phyloP scores from a whole-genome alignment of 92 coral and sea anemone genomes.

The Paramuricea clavata region DNA sequence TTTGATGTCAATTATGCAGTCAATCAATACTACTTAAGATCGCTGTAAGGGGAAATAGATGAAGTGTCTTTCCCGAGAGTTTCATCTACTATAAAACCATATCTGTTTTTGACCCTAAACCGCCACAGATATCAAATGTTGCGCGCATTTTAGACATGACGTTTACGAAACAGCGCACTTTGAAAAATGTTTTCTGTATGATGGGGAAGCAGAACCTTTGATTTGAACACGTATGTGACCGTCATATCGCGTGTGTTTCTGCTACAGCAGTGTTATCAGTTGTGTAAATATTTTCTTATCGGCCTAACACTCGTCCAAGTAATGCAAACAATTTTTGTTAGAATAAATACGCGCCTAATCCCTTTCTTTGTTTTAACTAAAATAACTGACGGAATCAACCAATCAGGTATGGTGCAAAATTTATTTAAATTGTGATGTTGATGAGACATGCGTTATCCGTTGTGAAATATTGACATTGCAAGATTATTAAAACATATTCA shows the following conservation, averaged over 20 bases:
- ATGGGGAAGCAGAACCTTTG: no score
- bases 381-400: neutral
- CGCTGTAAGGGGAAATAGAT: neutral
- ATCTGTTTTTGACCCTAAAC: neutral
- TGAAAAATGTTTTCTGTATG: no score
- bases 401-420: neutral
- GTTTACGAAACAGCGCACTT: no score
- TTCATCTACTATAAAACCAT: neutral
- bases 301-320: neutral
- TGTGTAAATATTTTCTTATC: neutral
- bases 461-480: conserved; percentile 1
- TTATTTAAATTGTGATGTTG: neutral
- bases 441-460: neutral
- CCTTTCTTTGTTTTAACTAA: neutral
- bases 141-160: neutral
- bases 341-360: neutral
- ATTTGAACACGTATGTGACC: neutral
- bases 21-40: no score
- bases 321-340: neutral
- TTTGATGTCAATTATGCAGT: neutral
- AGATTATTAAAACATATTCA: neutral
- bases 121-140: neutral
- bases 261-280: no score
- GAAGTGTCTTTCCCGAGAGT: neutral
- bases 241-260: no score